phyloP scores from a whole-genome alignment of 2,888 invertebrate genomes.

The Matsumyia berberina region DNA sequence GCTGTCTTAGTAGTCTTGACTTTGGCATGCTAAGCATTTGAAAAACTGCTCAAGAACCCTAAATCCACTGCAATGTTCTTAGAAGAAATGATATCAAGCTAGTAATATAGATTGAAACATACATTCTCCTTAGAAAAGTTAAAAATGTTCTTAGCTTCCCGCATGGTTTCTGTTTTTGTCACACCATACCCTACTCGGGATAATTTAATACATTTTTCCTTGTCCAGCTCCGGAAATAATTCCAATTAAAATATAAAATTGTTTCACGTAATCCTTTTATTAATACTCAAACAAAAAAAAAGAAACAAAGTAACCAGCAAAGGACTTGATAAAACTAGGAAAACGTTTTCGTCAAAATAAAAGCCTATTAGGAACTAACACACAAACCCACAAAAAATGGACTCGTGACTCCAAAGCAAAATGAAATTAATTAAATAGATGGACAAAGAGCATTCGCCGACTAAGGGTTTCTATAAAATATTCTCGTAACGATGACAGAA shows the following conservation, averaged over 20 bases:
- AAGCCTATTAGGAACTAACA: conserved; percentile 9
- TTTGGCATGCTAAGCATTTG: too few species aligned
- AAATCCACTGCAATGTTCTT: too few species aligned
- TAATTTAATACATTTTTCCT: background rate
- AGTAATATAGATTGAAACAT: too few species aligned
- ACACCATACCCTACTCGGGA: background rate
- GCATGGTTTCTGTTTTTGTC: background rate
- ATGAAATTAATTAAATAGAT: conserved; percentile 19
- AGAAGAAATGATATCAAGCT: too few species aligned
- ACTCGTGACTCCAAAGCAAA: conserved; percentile 16
- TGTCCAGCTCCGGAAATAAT: background rate
- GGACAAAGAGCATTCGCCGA: conserved; percentile 1
- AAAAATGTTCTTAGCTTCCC: background rate
- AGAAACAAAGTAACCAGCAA: background rate
- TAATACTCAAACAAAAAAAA: background rate
- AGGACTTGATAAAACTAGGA: background rate
- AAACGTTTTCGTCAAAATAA: background rate
- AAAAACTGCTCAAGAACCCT: too few species aligned
- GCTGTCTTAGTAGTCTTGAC: too few species aligned
- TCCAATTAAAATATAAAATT: conserved; percentile 13
- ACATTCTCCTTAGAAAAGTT: too few species aligned
- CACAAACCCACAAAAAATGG: conserved; percentile 1
- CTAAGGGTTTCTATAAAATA: background rate
- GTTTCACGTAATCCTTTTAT: conserved; percentile 13
- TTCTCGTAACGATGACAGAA: conserved; percentile 1